Evolutionary conservation across 1,140 invertebrate species (phyloP).

Genomic region (Chelonus insularis): DNA sequence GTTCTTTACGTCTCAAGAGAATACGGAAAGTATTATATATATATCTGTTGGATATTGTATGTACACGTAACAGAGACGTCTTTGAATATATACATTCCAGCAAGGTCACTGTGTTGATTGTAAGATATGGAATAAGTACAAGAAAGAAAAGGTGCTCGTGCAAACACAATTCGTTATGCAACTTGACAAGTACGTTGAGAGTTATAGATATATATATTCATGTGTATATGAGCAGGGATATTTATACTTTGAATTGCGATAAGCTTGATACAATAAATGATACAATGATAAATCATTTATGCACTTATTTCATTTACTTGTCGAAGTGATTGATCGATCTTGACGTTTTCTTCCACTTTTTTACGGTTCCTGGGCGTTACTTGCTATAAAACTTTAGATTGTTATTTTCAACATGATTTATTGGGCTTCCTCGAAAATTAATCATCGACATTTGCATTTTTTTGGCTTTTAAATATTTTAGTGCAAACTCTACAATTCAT

Average conservation of each 20-base stretch:
- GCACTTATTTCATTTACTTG: background rate
- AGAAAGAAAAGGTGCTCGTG: constrained; percentile 1
- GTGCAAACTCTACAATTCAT: too few species aligned
- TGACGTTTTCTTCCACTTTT: background rate
- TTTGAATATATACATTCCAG: background rate
- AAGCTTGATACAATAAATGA: constrained; percentile 21
- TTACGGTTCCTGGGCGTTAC: background rate
- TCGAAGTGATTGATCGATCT: background rate
- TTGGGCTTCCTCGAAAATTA: too few species aligned
- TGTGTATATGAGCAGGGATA: too few species aligned
- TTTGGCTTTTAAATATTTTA: too few species aligned
- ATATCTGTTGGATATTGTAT: too few species aligned
- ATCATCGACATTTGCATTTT: too few species aligned
- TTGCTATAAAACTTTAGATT: too few species aligned
- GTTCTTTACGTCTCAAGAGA: too few species aligned
- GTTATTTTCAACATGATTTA: too few species aligned
- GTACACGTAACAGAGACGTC: too few species aligned
- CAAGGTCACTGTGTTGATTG: too few species aligned
- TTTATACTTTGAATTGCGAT: constrained; percentile 11
- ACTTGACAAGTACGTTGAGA: background rate
- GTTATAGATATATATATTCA: background rate
- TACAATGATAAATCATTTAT: constrained; percentile 4
- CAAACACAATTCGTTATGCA: constrained; percentile 14
- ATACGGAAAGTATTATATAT: background rate
- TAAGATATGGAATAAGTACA: background rate